phyloP scores from a whole-genome alignment of 2,888 invertebrate genomes.

The Drosophila conformis region DNA sequence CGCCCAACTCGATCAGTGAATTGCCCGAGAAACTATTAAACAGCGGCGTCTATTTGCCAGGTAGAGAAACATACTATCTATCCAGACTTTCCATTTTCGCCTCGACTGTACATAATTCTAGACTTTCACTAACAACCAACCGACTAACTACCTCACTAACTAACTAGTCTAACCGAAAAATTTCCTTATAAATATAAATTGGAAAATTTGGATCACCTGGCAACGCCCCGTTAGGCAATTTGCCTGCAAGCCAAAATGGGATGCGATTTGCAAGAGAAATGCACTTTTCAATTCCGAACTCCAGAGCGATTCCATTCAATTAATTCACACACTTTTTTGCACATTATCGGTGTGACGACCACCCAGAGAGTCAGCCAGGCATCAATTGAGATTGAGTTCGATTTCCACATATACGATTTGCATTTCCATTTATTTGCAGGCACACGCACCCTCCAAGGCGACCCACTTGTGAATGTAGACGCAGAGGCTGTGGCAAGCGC shows the following conservation, averaged over 20 bases:
- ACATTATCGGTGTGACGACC: conserved; percentile 58
- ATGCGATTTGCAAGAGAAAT: conserved; percentile 36
- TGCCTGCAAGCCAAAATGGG: conserved; percentile 45
- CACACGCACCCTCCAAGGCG: conserved; percentile 88
- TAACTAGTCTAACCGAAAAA: conserved; percentile 44
- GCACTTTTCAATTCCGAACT: conserved; percentile 46
- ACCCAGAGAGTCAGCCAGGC: conserved; percentile 62
- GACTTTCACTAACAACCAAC: conserved; percentile 62
- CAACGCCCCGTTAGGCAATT: conserved; percentile 70
- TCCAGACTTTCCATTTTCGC: conserved; percentile 72
- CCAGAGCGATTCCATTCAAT: conserved; percentile 42
- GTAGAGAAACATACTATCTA: conserved; percentile 81
- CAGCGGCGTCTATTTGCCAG: conserved; percentile 90
- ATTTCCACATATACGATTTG: conserved; percentile 5
- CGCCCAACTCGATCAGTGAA: conserved; percentile 88
- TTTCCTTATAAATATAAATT: conserved; percentile 65
- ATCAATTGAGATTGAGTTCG: conserved; percentile 43
- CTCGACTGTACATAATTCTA: conserved; percentile 62
- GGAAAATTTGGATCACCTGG: conserved; percentile 60
- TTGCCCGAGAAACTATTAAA: conserved; percentile 88
- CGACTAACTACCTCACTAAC: conserved; percentile 9
- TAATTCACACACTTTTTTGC: conserved; percentile 76
- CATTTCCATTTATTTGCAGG: conserved; percentile 85
- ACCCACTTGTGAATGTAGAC: conserved; percentile 89
- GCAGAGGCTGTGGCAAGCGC: conserved; percentile 87